These are phyloP conservation scores for Coelinius sp. DNA, from an alignment of 2,888 invertebrate species.

Conservation along the genomic window DNA sequence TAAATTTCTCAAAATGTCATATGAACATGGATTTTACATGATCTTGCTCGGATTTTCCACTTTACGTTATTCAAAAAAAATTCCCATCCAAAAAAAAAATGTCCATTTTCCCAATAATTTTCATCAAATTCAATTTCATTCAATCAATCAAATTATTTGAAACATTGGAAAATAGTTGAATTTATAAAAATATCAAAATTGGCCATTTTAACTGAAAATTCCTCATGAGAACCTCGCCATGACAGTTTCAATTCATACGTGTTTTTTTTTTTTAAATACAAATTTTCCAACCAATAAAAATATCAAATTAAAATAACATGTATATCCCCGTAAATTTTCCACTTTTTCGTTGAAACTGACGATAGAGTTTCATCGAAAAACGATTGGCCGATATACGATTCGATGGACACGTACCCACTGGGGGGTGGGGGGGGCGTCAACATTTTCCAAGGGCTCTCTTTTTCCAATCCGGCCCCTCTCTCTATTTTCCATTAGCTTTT, in stretches of 20 bases:
- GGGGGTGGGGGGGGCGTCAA: slow-evolving; percentile 25
- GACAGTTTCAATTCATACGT: neutral
- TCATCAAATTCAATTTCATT: too few relatives aligned
- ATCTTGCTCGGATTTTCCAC: neutral
- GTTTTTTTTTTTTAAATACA: neutral
- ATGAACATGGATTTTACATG: too few relatives aligned
- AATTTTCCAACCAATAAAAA: neutral
- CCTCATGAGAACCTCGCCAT: too few relatives aligned
- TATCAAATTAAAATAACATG: slow-evolving; percentile 24
- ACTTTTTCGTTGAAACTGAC: slow-evolving; percentile 11
- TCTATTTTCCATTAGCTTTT: slow-evolving; percentile 40
- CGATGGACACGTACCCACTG: slow-evolving; percentile 40
- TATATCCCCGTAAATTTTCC: slow-evolving; percentile 19
- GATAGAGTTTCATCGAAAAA: slow-evolving; percentile 33
- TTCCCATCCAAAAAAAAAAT: too few relatives aligned
- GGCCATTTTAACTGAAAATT: too few relatives aligned
- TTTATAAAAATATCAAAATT: too few relatives aligned
- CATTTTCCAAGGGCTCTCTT: slow-evolving; percentile 26
- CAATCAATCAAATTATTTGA: too few relatives aligned
- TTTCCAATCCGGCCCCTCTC: slow-evolving; percentile 28
- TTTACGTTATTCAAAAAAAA: too few relatives aligned
- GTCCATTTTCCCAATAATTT: too few relatives aligned
- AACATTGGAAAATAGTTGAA: too few relatives aligned
- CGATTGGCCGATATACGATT: slow-evolving; percentile 34
- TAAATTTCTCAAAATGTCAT: slow-evolving; percentile 41